Evolutionary conservation across 2,797 vertebrate genomes (phyloP).

Genomic region (Artibeus lituratus): DNA sequence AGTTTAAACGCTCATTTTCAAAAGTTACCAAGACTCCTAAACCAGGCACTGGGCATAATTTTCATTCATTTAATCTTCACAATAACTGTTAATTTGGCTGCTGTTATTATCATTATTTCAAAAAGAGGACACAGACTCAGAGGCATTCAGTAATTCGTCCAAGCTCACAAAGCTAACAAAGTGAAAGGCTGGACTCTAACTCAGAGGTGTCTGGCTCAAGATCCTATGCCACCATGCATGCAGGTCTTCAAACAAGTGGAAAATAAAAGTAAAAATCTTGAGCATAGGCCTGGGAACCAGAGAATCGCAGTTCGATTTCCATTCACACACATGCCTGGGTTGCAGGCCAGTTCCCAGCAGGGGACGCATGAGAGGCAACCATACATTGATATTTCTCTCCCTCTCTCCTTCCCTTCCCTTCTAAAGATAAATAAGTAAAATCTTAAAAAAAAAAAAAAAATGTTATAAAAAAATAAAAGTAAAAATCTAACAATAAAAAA

Average conservation of each 20-base stretch:
- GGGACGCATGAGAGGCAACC: no score
- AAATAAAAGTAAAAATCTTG: constrained; percentile 24
- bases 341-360: no score
- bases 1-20: constrained; percentile 8
- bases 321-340: no score
- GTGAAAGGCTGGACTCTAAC: neutral
- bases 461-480: constrained; percentile 5
- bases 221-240: neutral
- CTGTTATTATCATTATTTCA: constrained; percentile 8
- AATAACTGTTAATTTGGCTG: neutral
- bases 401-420: no score
- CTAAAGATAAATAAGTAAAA: no score
- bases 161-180: constrained; percentile 29
- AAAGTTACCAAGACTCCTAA: constrained; percentile 17
- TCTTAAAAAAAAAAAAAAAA: no score
- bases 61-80: constrained; percentile 23
- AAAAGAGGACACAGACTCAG: neutral
- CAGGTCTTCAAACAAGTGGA: constrained; percentile 20
- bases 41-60: neutral
- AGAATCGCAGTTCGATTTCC: no score
- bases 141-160: neutral
- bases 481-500: constrained; percentile 33
- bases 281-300: no score
- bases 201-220: neutral
- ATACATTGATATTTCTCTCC: no score